phyloP scores from a whole-genome alignment of 1,140 invertebrate genomes.

The Drosophila nebulosa region DNA sequence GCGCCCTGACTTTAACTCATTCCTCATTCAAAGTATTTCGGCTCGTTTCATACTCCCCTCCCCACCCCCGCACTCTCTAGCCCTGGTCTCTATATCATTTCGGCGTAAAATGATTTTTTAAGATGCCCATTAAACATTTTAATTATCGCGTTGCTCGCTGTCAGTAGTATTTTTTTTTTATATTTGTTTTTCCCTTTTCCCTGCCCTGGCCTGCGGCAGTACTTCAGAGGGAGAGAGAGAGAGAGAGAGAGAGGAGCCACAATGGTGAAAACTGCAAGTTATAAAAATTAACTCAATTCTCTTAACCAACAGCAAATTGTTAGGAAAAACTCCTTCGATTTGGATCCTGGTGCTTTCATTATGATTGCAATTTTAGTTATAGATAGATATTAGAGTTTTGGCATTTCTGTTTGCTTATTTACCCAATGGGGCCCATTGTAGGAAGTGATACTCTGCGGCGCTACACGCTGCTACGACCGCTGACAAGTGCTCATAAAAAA shows the following conservation, averaged over 20 bases:
- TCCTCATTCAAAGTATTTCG: not conserved
- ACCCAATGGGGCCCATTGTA: conserved; percentile 26
- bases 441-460: conserved; percentile 36
- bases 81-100: conserved; percentile 51
- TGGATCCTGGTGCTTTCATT: too few relatives aligned
- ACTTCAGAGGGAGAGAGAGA: not conserved
- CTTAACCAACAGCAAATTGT: too few relatives aligned
- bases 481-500: conserved; percentile 70
- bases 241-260: too few relatives aligned
- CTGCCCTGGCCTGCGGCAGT: not conserved
- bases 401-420: not conserved
- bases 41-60: not conserved
- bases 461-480: conserved; percentile 37
- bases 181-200: conserved; percentile 19
- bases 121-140: conserved; percentile 74
- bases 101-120: conserved; percentile 72
- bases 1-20: not conserved
- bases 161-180: conserved; percentile 46
- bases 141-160: conserved; percentile 55
- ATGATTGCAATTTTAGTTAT: not conserved
- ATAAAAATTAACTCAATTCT: too few relatives aligned
- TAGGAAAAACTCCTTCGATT: too few relatives aligned
- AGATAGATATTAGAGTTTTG: too few relatives aligned
- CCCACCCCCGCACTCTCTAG: conserved; percentile 12
- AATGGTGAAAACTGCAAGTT: too few relatives aligned